These are phyloP conservation scores for Nasonia oneida DNA, from an alignment of 2,888 invertebrate genomes.

Conservation along the genomic window DNA sequence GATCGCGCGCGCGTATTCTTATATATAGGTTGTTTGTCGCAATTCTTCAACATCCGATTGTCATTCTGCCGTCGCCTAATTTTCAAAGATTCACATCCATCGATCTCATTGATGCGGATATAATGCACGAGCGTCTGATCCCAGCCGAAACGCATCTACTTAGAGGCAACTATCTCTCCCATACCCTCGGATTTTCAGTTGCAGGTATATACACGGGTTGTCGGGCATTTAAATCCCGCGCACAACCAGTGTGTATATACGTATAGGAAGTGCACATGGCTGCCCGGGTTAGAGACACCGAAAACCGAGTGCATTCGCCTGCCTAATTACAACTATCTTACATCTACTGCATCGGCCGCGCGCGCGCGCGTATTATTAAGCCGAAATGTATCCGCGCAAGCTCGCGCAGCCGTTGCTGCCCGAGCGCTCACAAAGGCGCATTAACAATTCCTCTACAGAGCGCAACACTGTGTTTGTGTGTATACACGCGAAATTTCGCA, in stretches of 20 bases:
- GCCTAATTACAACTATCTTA: constrained; percentile 79
- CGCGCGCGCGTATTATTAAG: constrained; percentile 70
- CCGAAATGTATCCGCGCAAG: constrained; percentile 69
- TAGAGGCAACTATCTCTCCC: too few relatives aligned
- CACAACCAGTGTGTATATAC: neutral
- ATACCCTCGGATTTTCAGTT: too few relatives aligned
- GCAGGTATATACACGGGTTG: neutral
- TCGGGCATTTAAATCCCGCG: constrained; percentile 30
- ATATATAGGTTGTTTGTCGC: too few relatives aligned
- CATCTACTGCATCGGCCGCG: constrained; percentile 71
- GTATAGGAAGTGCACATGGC: constrained; percentile 57
- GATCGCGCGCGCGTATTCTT: too few relatives aligned
- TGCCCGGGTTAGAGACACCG: constrained; percentile 41
- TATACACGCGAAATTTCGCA: constrained; percentile 71
- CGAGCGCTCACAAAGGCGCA: constrained; percentile 68
- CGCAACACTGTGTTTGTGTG: neutral
- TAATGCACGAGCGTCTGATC: too few relatives aligned
- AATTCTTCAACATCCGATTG: too few relatives aligned
- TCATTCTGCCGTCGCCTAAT: too few relatives aligned
- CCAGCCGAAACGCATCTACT: too few relatives aligned
- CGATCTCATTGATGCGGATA: too few relatives aligned
- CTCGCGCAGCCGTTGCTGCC: constrained; percentile 66
- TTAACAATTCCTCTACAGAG: constrained; percentile 69
- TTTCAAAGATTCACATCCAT: too few relatives aligned
- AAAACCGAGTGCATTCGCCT: constrained; percentile 68